phyloP scores from a whole-genome alignment of 2,113 vertebrate genomes.

The Taxidea taxus region DNA sequence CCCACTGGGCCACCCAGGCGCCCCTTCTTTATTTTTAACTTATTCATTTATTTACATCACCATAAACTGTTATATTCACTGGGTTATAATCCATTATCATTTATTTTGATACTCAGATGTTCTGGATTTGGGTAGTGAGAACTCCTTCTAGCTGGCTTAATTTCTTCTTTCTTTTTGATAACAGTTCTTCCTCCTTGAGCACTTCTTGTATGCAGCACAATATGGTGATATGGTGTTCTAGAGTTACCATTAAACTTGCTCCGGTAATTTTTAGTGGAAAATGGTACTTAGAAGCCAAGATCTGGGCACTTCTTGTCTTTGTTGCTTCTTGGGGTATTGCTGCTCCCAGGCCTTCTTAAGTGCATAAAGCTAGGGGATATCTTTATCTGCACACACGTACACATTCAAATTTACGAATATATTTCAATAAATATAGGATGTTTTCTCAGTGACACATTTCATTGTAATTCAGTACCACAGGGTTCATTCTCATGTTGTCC shows the following conservation, averaged over 20 bases:
- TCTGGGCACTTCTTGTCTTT: neutral
- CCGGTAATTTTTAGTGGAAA: conserved; percentile 3
- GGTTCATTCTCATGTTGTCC: neutral
- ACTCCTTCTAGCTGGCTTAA: neutral
- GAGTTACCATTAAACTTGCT: neutral
- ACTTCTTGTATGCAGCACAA: neutral
- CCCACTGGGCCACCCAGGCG: too few relatives aligned
- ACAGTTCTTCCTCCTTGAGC: neutral
- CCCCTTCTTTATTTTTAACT: neutral
- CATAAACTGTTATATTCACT: neutral
- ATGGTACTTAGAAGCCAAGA: neutral
- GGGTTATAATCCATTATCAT: neutral
- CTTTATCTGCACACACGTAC: neutral
- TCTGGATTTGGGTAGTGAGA: neutral
- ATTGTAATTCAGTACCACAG: neutral
- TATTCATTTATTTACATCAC: neutral
- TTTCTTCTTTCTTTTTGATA: neutral
- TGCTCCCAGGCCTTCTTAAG: neutral
- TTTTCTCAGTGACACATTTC: neutral
- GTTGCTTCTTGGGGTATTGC: neutral
- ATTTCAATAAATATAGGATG: neutral
- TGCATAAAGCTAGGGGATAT: neutral
- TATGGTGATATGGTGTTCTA: neutral
- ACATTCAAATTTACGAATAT: neutral
- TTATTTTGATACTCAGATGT: conserved; percentile 4